These are phyloP conservation scores for Castor canadensis DNA, from an alignment of 2,113 vertebrate species.

Conservation along the genomic window DNA sequence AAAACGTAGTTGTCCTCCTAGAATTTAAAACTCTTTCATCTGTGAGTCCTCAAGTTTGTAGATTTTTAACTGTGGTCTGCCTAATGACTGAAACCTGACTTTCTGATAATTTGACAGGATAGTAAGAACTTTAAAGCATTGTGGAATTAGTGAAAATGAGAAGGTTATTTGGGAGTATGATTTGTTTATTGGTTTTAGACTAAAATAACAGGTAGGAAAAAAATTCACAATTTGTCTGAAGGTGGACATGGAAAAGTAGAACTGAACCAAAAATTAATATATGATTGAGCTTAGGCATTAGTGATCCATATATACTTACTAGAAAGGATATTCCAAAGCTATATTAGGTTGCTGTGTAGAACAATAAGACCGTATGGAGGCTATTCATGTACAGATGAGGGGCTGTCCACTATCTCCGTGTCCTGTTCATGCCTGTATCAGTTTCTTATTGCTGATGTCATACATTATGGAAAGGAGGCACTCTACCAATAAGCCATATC, in stretches of 20 bases:
- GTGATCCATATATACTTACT: neutral
- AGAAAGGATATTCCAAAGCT: constrained; percentile 5
- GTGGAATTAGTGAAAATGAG: neutral
- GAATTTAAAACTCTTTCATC: constrained; percentile 2
- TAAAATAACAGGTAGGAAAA: neutral
- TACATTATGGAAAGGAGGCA: neutral
- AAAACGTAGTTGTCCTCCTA: neutral
- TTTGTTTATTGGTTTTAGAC: neutral
- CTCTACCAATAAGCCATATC: no score
- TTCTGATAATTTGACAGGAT: neutral
- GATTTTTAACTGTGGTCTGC: neutral
- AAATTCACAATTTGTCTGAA: neutral
- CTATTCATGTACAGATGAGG: neutral
- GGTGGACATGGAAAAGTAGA: neutral
- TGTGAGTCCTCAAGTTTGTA: neutral
- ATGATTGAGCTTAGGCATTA: neutral
- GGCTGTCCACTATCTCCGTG: neutral
- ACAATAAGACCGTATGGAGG: neutral
- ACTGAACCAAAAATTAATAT: neutral
- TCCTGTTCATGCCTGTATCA: neutral
- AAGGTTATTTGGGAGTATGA: neutral
- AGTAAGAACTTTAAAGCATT: neutral
- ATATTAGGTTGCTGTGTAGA: neutral
- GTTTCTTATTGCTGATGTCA: neutral
- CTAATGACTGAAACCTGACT: neutral